A percentile compares a stretch with the other conserved stretches of the same genome.
phyloP scores from a whole-genome alignment of 2,888 invertebrate species.

The Mesopsocus fuscifrons region DNA sequence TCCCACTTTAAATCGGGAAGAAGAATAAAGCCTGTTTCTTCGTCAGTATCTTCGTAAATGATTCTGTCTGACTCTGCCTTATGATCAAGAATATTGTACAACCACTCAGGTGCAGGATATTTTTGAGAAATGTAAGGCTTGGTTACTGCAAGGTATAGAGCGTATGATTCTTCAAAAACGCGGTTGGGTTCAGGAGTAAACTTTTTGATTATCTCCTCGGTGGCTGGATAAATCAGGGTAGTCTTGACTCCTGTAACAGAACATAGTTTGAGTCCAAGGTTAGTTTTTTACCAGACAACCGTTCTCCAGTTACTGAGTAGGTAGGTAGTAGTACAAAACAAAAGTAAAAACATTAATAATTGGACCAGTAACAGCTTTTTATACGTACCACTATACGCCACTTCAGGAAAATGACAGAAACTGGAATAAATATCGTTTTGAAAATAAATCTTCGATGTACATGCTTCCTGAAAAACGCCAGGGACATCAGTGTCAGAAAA shows the following conservation, averaged over 20 bases:
- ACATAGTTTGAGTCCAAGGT: no score
- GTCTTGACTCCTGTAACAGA: conserved; percentile 58
- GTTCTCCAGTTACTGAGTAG: no score
- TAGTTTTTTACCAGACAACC: no score
- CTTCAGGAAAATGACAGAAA: conserved; percentile 47
- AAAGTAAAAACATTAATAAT: no score
- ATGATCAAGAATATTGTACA: conserved; percentile 86
- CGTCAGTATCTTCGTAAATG: conserved; percentile 59
- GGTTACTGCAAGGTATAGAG: conserved; percentile 59
- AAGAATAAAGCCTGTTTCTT: conserved; percentile 66
- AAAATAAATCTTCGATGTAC: conserved; percentile 40
- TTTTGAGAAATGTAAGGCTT: conserved; percentile 52
- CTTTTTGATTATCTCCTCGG: conserved; percentile 77
- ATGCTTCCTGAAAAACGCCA: conserved; percentile 33
- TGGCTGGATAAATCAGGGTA: conserved; percentile 83
- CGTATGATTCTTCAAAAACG: conserved; percentile 67
- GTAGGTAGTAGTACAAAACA: no score
- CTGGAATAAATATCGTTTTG: conserved; percentile 74
- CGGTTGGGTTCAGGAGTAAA: conserved; percentile 54
- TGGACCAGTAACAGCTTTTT: no score
- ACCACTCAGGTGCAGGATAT: conserved; percentile 62
- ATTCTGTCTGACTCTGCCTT: conserved; percentile 79
- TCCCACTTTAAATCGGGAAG: conserved; percentile 96
- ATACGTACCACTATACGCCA: no score
- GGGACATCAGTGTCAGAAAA: conserved; percentile 46